phyloP scores from a whole-genome alignment of 2,797 vertebrate species.

The Macropus fuliginosus region DNA sequence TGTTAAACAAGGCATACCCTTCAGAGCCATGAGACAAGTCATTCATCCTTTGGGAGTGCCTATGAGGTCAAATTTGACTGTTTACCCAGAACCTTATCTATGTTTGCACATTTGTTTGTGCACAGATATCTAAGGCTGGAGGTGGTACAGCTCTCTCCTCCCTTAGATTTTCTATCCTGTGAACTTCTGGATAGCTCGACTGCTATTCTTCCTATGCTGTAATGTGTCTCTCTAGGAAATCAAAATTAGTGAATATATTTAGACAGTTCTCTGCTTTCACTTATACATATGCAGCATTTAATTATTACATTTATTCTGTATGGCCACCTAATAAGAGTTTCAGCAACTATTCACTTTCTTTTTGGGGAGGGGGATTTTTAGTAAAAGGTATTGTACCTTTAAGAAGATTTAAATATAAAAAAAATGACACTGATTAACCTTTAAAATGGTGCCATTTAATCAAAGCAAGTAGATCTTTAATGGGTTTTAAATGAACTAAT shows the following conservation, averaged over 20 bases:
- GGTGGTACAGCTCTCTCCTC: neutral
- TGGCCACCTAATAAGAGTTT: conserved; percentile 45
- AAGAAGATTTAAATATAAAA: conserved; percentile 79
- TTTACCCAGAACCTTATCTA: neutral
- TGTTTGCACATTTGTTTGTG: neutral
- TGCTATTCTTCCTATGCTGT: neutral
- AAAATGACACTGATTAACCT: conserved; percentile 82
- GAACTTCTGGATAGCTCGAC: neutral
- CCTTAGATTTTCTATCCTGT: neutral
- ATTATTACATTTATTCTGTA: conserved; percentile 56
- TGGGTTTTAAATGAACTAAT: conserved; percentile 84
- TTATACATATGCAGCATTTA: neutral
- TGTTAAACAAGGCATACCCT: neutral
- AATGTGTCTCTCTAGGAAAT: neutral
- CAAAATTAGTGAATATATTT: neutral
- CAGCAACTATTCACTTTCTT: conserved; percentile 1
- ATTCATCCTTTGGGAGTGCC: neutral
- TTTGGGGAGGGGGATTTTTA: conserved; percentile 63
- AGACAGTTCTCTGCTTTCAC: neutral
- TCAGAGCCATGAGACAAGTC: neutral
- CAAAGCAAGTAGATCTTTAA: conserved; percentile 83
- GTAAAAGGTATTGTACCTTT: conserved; percentile 76
- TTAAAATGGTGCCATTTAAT: conserved; percentile 83
- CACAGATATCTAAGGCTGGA: neutral
- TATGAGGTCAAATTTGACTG: neutral